Percentiles rank a stretch among this genome's conserved stretches.
These are phyloP conservation scores for Melolontha melolontha DNA, from an alignment of 2,888 invertebrate species.

Conservation along the genomic window DNA sequence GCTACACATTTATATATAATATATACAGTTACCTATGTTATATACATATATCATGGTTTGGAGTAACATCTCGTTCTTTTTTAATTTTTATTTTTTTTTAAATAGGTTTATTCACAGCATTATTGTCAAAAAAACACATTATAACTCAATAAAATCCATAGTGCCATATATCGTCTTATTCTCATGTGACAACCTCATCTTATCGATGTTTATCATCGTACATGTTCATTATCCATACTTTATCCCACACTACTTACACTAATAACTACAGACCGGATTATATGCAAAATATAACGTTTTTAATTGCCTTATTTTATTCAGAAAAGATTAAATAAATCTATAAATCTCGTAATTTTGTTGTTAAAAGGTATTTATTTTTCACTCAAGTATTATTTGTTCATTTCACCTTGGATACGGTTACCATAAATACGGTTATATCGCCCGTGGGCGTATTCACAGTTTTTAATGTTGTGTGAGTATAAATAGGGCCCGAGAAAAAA, in stretches of 20 bases:
- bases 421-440: too few species aligned
- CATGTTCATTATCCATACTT: conserved; percentile 26
- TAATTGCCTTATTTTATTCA: too few species aligned
- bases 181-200: conserved; percentile 39
- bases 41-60: conserved; percentile 56
- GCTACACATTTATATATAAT: conserved; percentile 6
- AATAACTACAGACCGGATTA: too few species aligned
- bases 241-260: conserved; percentile 9
- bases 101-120: conserved; percentile 62
- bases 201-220: conserved; percentile 35
- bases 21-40: conserved; percentile 15
- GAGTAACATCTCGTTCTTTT: conserved; percentile 57
- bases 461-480: too few species aligned
- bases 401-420: too few species aligned
- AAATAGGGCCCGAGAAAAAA: too few species aligned
- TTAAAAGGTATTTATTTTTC: too few species aligned
- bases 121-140: conserved; percentile 62
- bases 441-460: too few species aligned
- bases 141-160: conserved; percentile 66
- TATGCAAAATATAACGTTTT: too few species aligned
- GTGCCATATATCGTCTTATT: conserved; percentile 63
- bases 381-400: too few species aligned
- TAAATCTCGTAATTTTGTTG: too few species aligned
- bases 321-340: too few species aligned
- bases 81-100: conserved; percentile 31